phyloP scores from a whole-genome alignment of 1,140 invertebrate genomes.

The Drosophila malerkotliana region DNA sequence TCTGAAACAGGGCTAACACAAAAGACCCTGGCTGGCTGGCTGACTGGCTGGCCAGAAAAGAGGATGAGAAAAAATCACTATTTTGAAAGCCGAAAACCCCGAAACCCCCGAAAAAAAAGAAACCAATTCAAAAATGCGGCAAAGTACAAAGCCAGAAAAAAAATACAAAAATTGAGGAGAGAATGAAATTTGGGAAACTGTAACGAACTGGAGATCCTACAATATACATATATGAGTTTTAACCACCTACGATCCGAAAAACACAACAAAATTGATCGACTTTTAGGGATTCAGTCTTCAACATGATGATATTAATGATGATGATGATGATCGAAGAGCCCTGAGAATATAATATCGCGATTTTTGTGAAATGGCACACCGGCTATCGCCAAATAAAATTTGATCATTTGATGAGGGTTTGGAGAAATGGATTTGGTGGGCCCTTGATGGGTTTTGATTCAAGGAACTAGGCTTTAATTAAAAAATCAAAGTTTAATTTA shows the following conservation, averaged over 20 bases:
- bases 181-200: slow-evolving; percentile 64
- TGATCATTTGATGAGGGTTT: slow-evolving; percentile 45
- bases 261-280: slow-evolving; percentile 35
- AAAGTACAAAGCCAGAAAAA: slow-evolving; percentile 62
- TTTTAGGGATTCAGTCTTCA: neutral
- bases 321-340: slow-evolving; percentile 11
- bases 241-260: slow-evolving; percentile 54
- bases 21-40: slow-evolving; percentile 25
- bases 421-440: slow-evolving; percentile 8
- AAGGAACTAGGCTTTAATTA: neutral
- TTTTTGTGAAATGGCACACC: slow-evolving; percentile 24
- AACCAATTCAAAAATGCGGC: slow-evolving; percentile 77
- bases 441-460: neutral
- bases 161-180: slow-evolving; percentile 12
- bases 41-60: slow-evolving; percentile 6
- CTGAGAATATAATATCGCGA: slow-evolving; percentile 48
- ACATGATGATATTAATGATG: neutral
- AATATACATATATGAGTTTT: slow-evolving; percentile 28
- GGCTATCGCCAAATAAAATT: slow-evolving; percentile 19
- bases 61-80: slow-evolving; percentile 50
- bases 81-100: slow-evolving; percentile 59
- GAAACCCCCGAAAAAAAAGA: slow-evolving; percentile 17
- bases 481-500: neutral
- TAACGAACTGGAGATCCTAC: slow-evolving; percentile 57
- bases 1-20: neutral